Evolutionary conservation across 2,888 invertebrate genomes (phyloP).

Genomic region (Aleiodes testaceus): DNA sequence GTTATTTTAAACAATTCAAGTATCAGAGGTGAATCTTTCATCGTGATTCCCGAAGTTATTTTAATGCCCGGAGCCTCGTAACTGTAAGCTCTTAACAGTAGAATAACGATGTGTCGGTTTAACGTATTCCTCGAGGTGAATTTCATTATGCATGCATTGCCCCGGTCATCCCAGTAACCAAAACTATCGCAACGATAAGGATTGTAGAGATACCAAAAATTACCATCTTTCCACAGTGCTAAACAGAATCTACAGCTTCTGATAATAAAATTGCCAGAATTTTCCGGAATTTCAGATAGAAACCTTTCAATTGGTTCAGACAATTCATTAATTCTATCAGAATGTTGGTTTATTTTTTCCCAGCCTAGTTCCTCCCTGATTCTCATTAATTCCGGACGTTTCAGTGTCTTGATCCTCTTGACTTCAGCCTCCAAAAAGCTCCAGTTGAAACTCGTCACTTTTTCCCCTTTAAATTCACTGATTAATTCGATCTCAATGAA

Average conservation of each 20-base stretch:
- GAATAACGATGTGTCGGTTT: slow-evolving; percentile 62
- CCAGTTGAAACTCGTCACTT: slow-evolving; percentile 42
- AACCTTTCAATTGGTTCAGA: slow-evolving; percentile 58
- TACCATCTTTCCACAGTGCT: slow-evolving; percentile 66
- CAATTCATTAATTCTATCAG: slow-evolving; percentile 51
- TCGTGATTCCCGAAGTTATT: background rate
- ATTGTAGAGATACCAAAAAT: slow-evolving; percentile 67
- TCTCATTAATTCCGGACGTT: slow-evolving; percentile 59
- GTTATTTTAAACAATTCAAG: slow-evolving; percentile 62
- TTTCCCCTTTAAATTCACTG: slow-evolving; percentile 55
- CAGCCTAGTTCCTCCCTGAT: slow-evolving; percentile 54
- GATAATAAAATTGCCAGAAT: slow-evolving; percentile 61
- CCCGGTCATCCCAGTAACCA: slow-evolving; percentile 62
- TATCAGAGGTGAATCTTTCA: slow-evolving; percentile 42
- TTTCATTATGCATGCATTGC: slow-evolving; percentile 63
- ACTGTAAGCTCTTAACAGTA: slow-evolving; percentile 61
- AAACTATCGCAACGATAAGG: slow-evolving; percentile 65
- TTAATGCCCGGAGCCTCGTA: slow-evolving; percentile 45
- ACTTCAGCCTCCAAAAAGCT: slow-evolving; percentile 56
- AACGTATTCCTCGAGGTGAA: slow-evolving; percentile 62
- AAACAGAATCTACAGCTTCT: slow-evolving; percentile 60
- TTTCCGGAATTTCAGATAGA: slow-evolving; percentile 58
- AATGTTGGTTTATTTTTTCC: slow-evolving; percentile 51
- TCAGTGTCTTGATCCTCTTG: slow-evolving; percentile 37
- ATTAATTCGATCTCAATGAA: slow-evolving; percentile 63